Base-by-base conservation (phyloP, 2,888 invertebrate genomes). In the Magallana nippona region DNA sequence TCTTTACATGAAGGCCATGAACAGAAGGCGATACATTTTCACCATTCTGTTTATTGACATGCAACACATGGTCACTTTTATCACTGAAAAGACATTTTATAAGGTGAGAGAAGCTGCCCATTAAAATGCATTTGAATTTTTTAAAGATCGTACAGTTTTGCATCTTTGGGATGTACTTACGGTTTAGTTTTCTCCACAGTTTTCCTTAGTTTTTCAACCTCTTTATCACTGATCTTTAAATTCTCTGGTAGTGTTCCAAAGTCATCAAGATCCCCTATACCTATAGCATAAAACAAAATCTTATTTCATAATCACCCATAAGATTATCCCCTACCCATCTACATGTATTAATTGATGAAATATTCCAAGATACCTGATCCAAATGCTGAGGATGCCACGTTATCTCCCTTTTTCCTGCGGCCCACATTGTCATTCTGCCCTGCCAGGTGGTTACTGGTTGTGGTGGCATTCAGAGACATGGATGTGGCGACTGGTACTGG, bases 1-100 rank as follows among this genome's bases (percentile, higher is more conserved):
- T 89, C 85, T 85, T 91, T 84, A 86, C 88, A 85, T 86, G 88
- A 92, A 96, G 96, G 92, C 96, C 97, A 77, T 84, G 86, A 10
- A 87, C 86, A 56, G 87, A 87, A 19, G 62, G 81, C 56, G 84
- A 56, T 60, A 84, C 86, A 57, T 83, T 82, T 22, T 85, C 85
- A 58, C 81, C 78, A 57, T 87, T 88, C 62, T 88, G 87, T 83
- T 83, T 84, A 32, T 81, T 82, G 17, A 60, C 71, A 82, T 82
- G 82, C 71, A 82, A 56, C 55, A 82, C 78, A 60, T 60, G 57
- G 58, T 60, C 58, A 10, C 58, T 58, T 55, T 82, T 77, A 55
- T 84, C 84, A 13, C 84, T 84, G 77, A 11, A 79, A 84, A 63
- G n/a, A 56, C 44, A 44, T 44, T 44, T 44, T 44, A 44, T 44